phyloP scores from a whole-genome alignment of 2,797 vertebrate genomes.

The Novumbra hubbsi region DNA sequence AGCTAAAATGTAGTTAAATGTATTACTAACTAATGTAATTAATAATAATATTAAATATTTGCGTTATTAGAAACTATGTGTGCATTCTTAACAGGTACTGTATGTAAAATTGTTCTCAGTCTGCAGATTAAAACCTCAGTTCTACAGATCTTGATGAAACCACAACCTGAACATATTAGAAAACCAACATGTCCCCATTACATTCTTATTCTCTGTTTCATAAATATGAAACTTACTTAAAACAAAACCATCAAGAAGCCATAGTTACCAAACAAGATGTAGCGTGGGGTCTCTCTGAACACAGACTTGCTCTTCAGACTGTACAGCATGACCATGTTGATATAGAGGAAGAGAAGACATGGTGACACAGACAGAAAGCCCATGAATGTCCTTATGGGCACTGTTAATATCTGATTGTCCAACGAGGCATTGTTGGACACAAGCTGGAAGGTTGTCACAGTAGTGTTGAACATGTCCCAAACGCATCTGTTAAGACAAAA shows the following conservation, averaged over 20 bases:
- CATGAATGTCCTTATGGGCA: background rate
- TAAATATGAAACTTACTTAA: too few relatives aligned
- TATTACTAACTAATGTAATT: too few relatives aligned
- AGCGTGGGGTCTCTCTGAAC: slow-evolving; percentile 58
- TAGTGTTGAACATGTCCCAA: background rate
- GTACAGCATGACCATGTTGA: slow-evolving; percentile 55
- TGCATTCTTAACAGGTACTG: too few relatives aligned
- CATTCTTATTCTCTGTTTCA: too few relatives aligned
- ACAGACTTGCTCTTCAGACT: slow-evolving; percentile 49
- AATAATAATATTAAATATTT: too few relatives aligned
- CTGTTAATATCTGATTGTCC: background rate
- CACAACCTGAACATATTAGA: too few relatives aligned
- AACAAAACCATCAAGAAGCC: slow-evolving; percentile 27
- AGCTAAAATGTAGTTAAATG: too few relatives aligned
- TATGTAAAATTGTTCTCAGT: too few relatives aligned
- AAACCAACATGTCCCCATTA: too few relatives aligned
- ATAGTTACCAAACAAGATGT: slow-evolving; percentile 48
- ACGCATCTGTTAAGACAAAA: slow-evolving; percentile 5
- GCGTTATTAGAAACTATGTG: too few relatives aligned
- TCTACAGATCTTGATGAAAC: too few relatives aligned
- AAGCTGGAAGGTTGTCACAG: background rate
- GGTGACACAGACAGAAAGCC: background rate
- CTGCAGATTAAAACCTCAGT: too few relatives aligned
- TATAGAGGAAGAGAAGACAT: slow-evolving; percentile 41
- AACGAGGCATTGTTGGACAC: background rate